Evolutionary conservation across 2,888 invertebrate genomes (phyloP), one percentile per base, ranked within the genome.

Genomic region (Mactromeris polynyma): DNA sequence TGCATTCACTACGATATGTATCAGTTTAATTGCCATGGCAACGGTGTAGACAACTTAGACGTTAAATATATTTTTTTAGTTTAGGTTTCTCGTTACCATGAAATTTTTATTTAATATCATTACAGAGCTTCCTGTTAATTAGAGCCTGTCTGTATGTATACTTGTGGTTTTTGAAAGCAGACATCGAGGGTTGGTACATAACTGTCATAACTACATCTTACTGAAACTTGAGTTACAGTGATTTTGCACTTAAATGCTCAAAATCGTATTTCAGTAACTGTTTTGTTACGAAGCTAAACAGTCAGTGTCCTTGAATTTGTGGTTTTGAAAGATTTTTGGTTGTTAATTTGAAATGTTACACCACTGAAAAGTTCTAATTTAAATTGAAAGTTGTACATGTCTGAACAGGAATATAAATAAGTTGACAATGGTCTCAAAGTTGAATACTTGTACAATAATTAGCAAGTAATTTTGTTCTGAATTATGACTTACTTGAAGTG

Each of bases 11-110:
- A 33, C 11, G 73, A 73, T 73, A 73, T 73, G 31, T 73, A 73
- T 73, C 73, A 19, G 73, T 73, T 73, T 73, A 73, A 73, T 73
- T 73, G 73, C 73, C 36, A 73, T 73, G 73, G 73, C 36, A 73
- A 73, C 73, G 17, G 36, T 73, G 73, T 73, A 73, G 73, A 36
- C 73, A 73, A 73, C 33, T 36, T 73, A 36, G 11, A 73, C 6
- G 33, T 73, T 73, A 26, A 73, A 2, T 33, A 33, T 58, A n/a
- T 58, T 73, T 73, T 14, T 36, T 73, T 14, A 36, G 33, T 73
- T 26, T 33, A 17, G 73, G 69, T 69, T 69, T 69, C 31, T 33
- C 69, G 31, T 69, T 69, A 31, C 69, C 69, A 69, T 69, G 31
- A 69, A 9, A 21, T 54, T 54, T 69, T 54, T 21, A n/a, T 54